Evolutionary conservation across 2,888 invertebrate species (phyloP).

Genomic region (Phlogophora meticulosa): DNA sequence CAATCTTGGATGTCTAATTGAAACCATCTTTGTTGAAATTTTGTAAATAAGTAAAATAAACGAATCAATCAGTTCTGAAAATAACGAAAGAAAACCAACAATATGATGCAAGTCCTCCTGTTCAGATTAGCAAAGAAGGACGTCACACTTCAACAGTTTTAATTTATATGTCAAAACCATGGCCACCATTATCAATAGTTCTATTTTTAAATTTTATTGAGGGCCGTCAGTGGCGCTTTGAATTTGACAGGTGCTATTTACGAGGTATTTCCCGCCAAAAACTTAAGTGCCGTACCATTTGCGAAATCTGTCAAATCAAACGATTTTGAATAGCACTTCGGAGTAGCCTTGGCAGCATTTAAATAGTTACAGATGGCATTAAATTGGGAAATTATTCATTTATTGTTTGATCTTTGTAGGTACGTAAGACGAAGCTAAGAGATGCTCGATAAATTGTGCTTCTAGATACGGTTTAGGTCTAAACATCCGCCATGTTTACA

Average conservation of each 20-base stretch:
- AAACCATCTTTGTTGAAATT: conserved; percentile 28
- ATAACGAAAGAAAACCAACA: conserved; percentile 19
- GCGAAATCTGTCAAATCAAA: conserved; percentile 48
- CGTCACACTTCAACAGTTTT: conserved; percentile 46
- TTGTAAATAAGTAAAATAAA: conserved; percentile 46
- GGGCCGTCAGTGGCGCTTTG: conserved; percentile 39
- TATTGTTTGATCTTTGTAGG: conserved; percentile 26
- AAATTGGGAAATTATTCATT: not conserved
- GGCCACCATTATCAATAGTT: conserved; percentile 50
- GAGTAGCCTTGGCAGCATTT: conserved; percentile 2
- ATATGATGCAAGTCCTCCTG: conserved; percentile 30
- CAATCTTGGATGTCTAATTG: conserved; percentile 44
- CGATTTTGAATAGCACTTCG: conserved; percentile 28
- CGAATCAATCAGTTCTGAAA: conserved; percentile 34
- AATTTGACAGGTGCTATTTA: conserved; percentile 54
- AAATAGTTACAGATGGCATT: conserved; percentile 19
- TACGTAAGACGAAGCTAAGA: conserved; percentile 1
- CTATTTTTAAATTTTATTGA: conserved; percentile 55
- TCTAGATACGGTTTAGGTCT: conserved; percentile 15
- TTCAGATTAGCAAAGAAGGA: conserved; percentile 14
- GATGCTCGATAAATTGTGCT: not conserved
- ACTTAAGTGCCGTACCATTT: conserved; percentile 38
- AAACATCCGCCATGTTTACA: conserved; percentile 36
- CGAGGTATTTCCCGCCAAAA: conserved; percentile 47
- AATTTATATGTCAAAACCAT: conserved; percentile 59